Evolutionary conservation across 1,140 invertebrate species (phyloP).

Genomic region (Polypedilum vanderplanki): DNA sequence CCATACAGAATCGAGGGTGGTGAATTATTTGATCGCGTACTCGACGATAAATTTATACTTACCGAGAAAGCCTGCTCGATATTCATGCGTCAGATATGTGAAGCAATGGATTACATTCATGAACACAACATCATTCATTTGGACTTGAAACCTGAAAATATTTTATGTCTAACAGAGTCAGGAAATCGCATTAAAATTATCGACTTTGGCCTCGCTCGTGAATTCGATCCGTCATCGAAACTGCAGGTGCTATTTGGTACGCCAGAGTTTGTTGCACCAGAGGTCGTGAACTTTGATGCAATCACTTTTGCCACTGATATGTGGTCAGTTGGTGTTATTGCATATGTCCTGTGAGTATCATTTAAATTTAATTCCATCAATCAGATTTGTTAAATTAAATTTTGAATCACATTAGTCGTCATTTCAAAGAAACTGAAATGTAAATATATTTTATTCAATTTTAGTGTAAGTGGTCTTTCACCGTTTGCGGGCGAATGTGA

Average conservation of each 20-base stretch:
- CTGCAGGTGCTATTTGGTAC: conserved; percentile 92
- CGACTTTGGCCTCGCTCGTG: conserved; percentile 90
- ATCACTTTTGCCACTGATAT: conserved; percentile 93
- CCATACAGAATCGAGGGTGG: conserved; percentile 84
- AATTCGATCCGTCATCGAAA: conserved; percentile 87
- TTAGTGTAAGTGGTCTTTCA: conserved; percentile 88
- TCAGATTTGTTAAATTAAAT: too few relatives aligned
- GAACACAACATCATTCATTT: conserved; percentile 89
- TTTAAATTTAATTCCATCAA: too few relatives aligned
- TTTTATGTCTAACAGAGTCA: conserved; percentile 86
- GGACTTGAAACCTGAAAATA: conserved; percentile 98
- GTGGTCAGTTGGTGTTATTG: conserved; percentile 97
- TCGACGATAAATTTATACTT: conserved; percentile 94
- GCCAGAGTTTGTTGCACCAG: conserved; percentile 96
- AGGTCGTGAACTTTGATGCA: conserved; percentile 96
- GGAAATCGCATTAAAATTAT: conserved; percentile 98
- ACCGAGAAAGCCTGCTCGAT: conserved; percentile 92
- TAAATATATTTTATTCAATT: too few relatives aligned
- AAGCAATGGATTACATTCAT: conserved; percentile 95
- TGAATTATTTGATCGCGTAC: conserved; percentile 95
- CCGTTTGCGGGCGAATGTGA: conserved; percentile 98
- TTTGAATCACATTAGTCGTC: too few relatives aligned
- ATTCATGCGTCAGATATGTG: conserved; percentile 95
- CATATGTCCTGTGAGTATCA: conserved; percentile 90
- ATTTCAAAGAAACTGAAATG: too few relatives aligned